Percentiles rank a stretch among this genome's conserved stretches.
phyloP scores from a whole-genome alignment of 1,140 invertebrate genomes.

The Aplysia californica region DNA sequence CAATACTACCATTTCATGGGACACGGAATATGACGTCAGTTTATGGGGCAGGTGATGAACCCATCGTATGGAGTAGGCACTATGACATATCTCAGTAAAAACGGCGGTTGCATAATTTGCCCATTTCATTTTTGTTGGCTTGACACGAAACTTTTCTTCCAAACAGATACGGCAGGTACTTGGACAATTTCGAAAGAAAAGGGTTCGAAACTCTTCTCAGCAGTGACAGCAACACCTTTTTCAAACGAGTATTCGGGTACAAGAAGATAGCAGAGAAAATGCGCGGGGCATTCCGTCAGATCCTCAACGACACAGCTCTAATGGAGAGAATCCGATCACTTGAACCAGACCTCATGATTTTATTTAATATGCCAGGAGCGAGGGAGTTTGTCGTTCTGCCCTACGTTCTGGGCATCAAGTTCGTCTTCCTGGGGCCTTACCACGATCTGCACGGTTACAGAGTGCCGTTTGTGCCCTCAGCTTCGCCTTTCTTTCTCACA shows the following conservation, averaged over 20 bases:
- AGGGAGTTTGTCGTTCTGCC: slow-evolving; percentile 27
- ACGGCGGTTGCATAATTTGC: too few relatives aligned
- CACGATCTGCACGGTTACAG: background rate
- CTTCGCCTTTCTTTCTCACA: background rate
- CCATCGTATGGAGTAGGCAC: too few relatives aligned
- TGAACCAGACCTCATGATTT: slow-evolving; percentile 18
- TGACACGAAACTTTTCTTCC: too few relatives aligned
- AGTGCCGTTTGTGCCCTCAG: background rate
- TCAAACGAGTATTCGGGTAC: background rate
- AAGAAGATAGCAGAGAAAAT: background rate
- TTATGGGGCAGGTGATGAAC: too few relatives aligned
- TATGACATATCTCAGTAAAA: too few relatives aligned
- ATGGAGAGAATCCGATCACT: slow-evolving; percentile 4
- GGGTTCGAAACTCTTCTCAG: background rate
- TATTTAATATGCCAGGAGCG: background rate
- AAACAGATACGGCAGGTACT: background rate
- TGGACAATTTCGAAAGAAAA: background rate
- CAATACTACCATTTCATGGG: too few relatives aligned
- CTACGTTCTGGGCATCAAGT: slow-evolving; percentile 32
- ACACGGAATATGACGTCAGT: too few relatives aligned
- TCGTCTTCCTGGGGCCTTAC: slow-evolving; percentile 1
- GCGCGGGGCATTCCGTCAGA: background rate
- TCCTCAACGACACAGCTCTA: slow-evolving; percentile 9
- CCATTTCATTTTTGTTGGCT: too few relatives aligned
- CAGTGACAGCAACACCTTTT: background rate